These are phyloP conservation scores for Lacerta bilineata DNA, from an alignment of 2,797 vertebrate genomes.

Conservation along the genomic window DNA sequence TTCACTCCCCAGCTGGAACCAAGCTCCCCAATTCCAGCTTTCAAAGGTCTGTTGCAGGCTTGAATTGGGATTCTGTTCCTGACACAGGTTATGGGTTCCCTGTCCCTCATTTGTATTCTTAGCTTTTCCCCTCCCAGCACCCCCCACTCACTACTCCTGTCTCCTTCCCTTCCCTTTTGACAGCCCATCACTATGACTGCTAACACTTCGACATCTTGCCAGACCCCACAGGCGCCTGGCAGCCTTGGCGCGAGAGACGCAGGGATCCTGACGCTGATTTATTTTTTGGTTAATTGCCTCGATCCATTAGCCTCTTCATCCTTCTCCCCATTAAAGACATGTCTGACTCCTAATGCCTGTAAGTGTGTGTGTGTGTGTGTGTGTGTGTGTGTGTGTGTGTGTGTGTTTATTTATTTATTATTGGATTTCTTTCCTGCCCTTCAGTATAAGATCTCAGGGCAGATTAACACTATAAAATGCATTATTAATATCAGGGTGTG, in stretches of 20 bases:
- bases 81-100: background rate
- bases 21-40: background rate
- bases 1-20: background rate
- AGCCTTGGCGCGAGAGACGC: slow-evolving; percentile 46
- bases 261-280: slow-evolving; percentile 64
- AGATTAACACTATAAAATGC: too few relatives aligned
- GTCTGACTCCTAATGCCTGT: slow-evolving; percentile 54
- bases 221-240: slow-evolving; percentile 58
- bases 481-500: too few relatives aligned
- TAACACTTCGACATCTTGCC: slow-evolving; percentile 7
- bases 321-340: slow-evolving; percentile 66
- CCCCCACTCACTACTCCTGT: too few relatives aligned
- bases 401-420: too few relatives aligned
- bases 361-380: slow-evolving; percentile 14
- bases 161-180: background rate
- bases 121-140: too few relatives aligned
- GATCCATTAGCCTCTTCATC: slow-evolving; percentile 72
- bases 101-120: too few relatives aligned
- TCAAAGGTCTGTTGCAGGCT: background rate
- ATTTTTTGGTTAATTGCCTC: slow-evolving; percentile 73
- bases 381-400: too few relatives aligned
- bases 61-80: background rate
- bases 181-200: slow-evolving; percentile 33
- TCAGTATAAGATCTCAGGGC: too few relatives aligned
- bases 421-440: too few relatives aligned